phyloP scores from a whole-genome alignment of 2,113 vertebrate species.

The Hystrix brachyura region DNA sequence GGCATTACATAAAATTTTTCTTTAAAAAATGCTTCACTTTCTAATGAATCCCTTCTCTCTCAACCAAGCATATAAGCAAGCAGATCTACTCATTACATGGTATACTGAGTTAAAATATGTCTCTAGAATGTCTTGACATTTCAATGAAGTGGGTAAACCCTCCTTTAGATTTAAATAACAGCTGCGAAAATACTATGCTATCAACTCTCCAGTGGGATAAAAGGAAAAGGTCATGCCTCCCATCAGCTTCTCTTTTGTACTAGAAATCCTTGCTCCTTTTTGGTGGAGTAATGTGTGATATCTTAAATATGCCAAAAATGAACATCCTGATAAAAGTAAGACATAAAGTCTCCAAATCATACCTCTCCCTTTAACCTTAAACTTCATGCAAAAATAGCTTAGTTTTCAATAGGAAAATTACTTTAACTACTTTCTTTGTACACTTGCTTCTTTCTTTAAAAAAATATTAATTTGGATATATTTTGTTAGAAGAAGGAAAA shows the following conservation, averaged over 20 bases:
- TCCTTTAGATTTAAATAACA: conserved; percentile 74
- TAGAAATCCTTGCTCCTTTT: conserved; percentile 31
- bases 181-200: conserved; percentile 65
- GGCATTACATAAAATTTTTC: conserved; percentile 57
- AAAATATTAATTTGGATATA: conserved; percentile 39
- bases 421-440: conserved; percentile 50
- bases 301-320: conserved; percentile 57
- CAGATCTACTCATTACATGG: conserved; percentile 23
- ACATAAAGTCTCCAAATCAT: conserved; percentile 45
- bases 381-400: conserved; percentile 56
- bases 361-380: conserved; percentile 52
- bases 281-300: conserved; percentile 9
- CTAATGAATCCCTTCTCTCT: conserved; percentile 35
- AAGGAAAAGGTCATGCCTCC: conserved; percentile 25
- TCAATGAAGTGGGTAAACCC: conserved; percentile 60
- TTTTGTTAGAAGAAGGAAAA: conserved; percentile 28
- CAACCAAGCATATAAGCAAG: conserved; percentile 22
- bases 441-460: conserved; percentile 58
- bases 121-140: conserved; percentile 64
- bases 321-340: conserved; percentile 4
- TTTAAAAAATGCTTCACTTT: conserved; percentile 60
- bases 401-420: conserved; percentile 37
- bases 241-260: conserved; percentile 34
- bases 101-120: conserved; percentile 50
- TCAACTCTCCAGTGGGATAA: conserved; percentile 22